Evolutionary conservation across 2,113 vertebrate genomes (phyloP).

Genomic region (Ptyas mucosa): DNA sequence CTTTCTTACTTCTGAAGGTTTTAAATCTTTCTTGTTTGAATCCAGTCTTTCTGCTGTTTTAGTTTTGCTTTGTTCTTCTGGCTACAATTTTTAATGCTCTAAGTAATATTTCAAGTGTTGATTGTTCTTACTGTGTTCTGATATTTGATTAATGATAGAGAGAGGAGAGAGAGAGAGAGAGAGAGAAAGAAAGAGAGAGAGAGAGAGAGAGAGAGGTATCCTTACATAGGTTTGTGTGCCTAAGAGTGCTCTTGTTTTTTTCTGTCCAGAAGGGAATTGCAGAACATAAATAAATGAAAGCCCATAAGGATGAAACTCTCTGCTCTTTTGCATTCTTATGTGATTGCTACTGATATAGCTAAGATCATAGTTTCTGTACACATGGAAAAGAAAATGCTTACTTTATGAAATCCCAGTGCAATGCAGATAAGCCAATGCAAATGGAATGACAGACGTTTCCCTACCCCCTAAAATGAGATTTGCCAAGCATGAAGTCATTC

Average conservation of each 20-base stretch:
- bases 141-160: not conserved
- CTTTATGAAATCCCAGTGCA: not conserved
- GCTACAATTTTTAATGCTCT: not conserved
- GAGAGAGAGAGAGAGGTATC: not conserved
- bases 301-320: not conserved
- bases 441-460: not conserved
- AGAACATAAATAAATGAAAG: not conserved
- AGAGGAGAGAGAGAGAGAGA: too few relatives aligned
- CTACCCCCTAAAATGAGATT: not conserved
- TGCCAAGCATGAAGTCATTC: slow-evolving; percentile 9
- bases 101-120: not conserved
- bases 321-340: not conserved
- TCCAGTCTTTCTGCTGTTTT: not conserved
- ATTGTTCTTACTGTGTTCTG: not conserved
- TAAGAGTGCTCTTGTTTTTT: not conserved
- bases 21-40: not conserved
- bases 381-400: not conserved
- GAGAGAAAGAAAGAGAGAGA: too few relatives aligned
- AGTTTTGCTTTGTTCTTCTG: not conserved
- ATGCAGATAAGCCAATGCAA: not conserved
- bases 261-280: not conserved
- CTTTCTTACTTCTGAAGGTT: not conserved
- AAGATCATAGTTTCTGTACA: not conserved
- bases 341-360: not conserved
- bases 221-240: not conserved